Evolutionary conservation across 2,797 vertebrate species (phyloP).

Genomic region (Choloepus didactylus): DNA sequence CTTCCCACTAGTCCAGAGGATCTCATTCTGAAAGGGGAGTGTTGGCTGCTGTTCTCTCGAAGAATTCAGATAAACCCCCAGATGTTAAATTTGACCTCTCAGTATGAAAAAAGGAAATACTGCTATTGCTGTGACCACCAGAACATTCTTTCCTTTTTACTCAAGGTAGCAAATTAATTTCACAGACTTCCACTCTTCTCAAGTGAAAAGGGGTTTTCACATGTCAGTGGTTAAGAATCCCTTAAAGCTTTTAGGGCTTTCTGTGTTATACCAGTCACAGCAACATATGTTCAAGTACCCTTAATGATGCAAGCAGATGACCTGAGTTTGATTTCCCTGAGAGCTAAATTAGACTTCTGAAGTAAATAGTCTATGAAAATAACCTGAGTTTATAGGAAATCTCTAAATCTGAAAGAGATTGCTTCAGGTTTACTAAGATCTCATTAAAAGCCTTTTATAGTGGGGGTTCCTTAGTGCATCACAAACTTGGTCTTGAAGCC

Average conservation of each 20-base stretch:
- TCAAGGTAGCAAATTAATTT: conserved; percentile 16
- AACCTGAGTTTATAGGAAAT: conserved; percentile 75
- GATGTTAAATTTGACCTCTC: conserved; percentile 22
- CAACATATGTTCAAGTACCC: not conserved
- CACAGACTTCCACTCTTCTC: conserved; percentile 20
- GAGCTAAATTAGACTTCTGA: conserved; percentile 65
- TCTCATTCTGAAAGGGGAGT: conserved; percentile 43
- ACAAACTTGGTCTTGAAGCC: conserved; percentile 28
- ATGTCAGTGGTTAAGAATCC: not conserved
- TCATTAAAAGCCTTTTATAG: conserved; percentile 65
- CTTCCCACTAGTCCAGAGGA: not conserved
- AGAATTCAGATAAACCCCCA: conserved; percentile 37
- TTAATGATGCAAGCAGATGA: not conserved
- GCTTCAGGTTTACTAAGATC: conserved; percentile 58
- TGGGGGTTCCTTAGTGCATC: conserved; percentile 56
- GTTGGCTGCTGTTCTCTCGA: conserved; percentile 42
- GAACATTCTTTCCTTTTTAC: conserved; percentile 43
- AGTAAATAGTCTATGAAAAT: conserved; percentile 70
- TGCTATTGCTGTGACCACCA: not conserved
- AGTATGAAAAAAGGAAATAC: conserved; percentile 28
- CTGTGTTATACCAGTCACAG: not conserved
- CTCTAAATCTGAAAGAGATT: conserved; percentile 56
- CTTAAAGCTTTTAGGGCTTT: not conserved
- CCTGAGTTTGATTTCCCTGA: conserved; percentile 68
- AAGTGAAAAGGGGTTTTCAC: conserved; percentile 32